These are phyloP conservation scores for Gonioctena quinquepunctata DNA, from an alignment of 1,140 invertebrate genomes.

Conservation along the genomic window DNA sequence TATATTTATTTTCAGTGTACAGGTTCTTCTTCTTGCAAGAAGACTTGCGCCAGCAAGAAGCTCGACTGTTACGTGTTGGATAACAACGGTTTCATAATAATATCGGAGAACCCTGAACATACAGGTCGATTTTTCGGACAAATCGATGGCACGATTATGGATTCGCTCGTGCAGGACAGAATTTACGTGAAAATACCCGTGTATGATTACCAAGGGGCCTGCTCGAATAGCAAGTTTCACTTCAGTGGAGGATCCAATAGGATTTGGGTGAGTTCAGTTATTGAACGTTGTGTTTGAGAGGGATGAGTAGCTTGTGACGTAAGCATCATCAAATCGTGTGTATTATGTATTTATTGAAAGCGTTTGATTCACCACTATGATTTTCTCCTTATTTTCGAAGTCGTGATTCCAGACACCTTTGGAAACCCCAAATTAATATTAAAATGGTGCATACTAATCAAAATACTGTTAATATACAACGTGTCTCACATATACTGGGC, in stretches of 20 bases:
- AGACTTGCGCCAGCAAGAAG: slow-evolving; percentile 82
- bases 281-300: neutral
- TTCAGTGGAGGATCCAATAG: slow-evolving; percentile 65
- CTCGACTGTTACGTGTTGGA: slow-evolving; percentile 91
- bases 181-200: slow-evolving; percentile 86
- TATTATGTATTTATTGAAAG: too few relatives aligned
- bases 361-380: too few relatives aligned
- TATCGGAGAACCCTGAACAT: slow-evolving; percentile 81
- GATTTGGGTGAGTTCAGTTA: slow-evolving; percentile 25
- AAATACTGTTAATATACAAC: too few relatives aligned
- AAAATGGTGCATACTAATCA: too few relatives aligned
- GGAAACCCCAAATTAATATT: too few relatives aligned
- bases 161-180: slow-evolving; percentile 85
- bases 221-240: slow-evolving; percentile 72
- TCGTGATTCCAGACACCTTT: too few relatives aligned
- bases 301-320: too few relatives aligned
- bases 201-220: slow-evolving; percentile 80
- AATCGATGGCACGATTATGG: slow-evolving; percentile 93
- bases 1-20: slow-evolving; percentile 76
- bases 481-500: too few relatives aligned
- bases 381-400: too few relatives aligned
- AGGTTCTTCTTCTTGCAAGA: slow-evolving; percentile 70
- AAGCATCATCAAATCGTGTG: neutral
- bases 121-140: slow-evolving; percentile 90
- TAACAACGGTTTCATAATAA: slow-evolving; percentile 91